Percentiles rank a stretch among this genome's conserved stretches.
phyloP scores from a whole-genome alignment of 1,140 invertebrate species.

The Neocloeon triangulifer region DNA sequence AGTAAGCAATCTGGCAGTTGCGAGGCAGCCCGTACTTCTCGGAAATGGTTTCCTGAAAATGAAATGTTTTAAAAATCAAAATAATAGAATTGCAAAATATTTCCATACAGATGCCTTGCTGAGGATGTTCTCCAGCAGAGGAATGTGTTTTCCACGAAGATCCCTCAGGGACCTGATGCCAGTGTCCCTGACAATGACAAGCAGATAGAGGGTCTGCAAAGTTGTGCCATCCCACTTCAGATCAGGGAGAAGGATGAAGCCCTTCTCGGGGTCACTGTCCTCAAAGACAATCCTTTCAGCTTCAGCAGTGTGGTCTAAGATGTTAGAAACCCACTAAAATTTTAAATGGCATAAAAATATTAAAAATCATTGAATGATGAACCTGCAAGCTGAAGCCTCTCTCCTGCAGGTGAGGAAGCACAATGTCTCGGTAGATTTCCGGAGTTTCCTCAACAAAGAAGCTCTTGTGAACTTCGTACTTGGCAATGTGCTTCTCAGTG shows the following conservation, averaged over 20 bases:
- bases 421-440: slow-evolving; percentile 55
- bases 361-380: slow-evolving; percentile 12
- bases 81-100: neutral
- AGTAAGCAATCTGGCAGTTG: slow-evolving; percentile 56
- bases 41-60: slow-evolving; percentile 39
- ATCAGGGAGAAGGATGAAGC: slow-evolving; percentile 79
- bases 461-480: slow-evolving; percentile 49
- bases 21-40: slow-evolving; percentile 52
- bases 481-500: slow-evolving; percentile 71
- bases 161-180: slow-evolving; percentile 66
- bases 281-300: slow-evolving; percentile 62
- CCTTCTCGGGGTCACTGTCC: slow-evolving; percentile 50
- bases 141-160: slow-evolving; percentile 50
- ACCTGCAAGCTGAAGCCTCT: slow-evolving; percentile 56
- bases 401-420: slow-evolving; percentile 45
- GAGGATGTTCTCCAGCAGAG: slow-evolving; percentile 59
- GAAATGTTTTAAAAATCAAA: slow-evolving; percentile 2
- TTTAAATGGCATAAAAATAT: slow-evolving; percentile 4
- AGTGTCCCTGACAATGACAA: slow-evolving; percentile 51
- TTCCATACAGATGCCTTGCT: slow-evolving; percentile 37
- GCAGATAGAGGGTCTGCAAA: slow-evolving; percentile 52
- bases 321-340: slow-evolving; percentile 89
- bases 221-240: slow-evolving; percentile 79
- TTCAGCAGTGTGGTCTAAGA: slow-evolving; percentile 77
- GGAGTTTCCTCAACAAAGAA: slow-evolving; percentile 67